Base-by-base conservation (phyloP, 2,888 invertebrate species). In the Cerceris ruficornis region DNA sequence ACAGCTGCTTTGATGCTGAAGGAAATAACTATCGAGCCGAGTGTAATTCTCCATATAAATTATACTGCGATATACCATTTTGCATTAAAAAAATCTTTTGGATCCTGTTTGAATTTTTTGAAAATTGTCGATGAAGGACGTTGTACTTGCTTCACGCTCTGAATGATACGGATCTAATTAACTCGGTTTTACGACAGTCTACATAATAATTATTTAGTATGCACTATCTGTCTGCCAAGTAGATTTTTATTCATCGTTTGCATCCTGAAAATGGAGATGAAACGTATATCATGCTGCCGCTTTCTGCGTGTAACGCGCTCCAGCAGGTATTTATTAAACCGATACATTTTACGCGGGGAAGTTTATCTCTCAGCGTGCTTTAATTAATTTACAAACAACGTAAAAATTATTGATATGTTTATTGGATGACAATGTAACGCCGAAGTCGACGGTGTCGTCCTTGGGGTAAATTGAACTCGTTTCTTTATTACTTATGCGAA, bases 121-220 rank as follows among this genome's bases (percentile, higher is more conserved):
- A 28, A 28, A 28, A 28, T 28, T 28, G 2, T 28, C 28, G 2
- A 28, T 4, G 28, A 28, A 28, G 11, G 46, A 46, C 46, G 46
- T 46, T 46, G 9, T 6, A 46, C 46, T 11, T 46, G 11, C 5
- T 46, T 11, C 46, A 46, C 46, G 46, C 11, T 46, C 50, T 11
- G 8, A 11, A 46, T 46, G 8, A 6, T n/a, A n/a, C 50, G 50
- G 11, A n/a, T n/a, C 11, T n/a, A 11, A 50, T 50, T 54, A 58
- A 58, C 67, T 60, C 49, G 62, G 17, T 61, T 71, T 62, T 77
- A 77, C 77, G 66, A 43, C 2, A 59, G 17, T 42, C 46, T 15
- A 50, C 66, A 8, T 70, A 55, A 46, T 77, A 77, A 77, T 77
- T 77, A 77, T 59, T 76, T 77, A 76, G 76, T 75, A 76, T 42